These are phyloP conservation scores for Barbus barbus DNA, from an alignment of 2,113 vertebrate species.

Conservation along the genomic window DNA sequence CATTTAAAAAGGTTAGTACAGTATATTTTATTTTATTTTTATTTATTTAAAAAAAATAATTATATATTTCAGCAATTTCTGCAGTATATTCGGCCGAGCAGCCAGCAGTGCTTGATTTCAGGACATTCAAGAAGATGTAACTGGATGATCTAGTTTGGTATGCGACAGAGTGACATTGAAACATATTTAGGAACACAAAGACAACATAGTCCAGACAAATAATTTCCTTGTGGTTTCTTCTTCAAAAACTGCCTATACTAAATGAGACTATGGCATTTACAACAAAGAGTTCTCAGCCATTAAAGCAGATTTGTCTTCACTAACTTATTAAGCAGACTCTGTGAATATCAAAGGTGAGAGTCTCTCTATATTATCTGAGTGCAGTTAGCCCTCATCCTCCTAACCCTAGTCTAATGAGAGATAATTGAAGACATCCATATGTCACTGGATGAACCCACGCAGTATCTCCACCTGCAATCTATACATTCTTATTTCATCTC, in stretches of 20 bases:
- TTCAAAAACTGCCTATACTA: not conserved
- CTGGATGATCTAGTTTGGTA: not conserved
- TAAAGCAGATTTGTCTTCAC: not conserved
- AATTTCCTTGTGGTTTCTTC: not conserved
- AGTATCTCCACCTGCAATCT: not conserved
- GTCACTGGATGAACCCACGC: not conserved
- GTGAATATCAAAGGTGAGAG: conserved; percentile 8
- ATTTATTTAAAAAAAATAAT: too few species aligned
- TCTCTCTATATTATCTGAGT: not conserved
- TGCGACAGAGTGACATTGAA: not conserved
- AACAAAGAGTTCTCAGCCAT: not conserved
- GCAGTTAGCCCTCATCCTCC: not conserved
- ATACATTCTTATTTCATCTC: not conserved
- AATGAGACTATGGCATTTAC: conserved; percentile 1
- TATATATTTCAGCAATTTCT: too few species aligned
- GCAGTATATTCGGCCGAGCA: not conserved
- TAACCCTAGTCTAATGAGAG: not conserved
- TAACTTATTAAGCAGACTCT: not conserved
- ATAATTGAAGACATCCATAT: not conserved
- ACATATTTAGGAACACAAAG: not conserved
- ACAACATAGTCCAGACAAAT: conserved; percentile 6
- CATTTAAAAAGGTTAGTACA: not conserved
- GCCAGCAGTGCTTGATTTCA: not conserved
- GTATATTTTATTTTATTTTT: too few species aligned
- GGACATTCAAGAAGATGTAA: not conserved